Conservation (phyloP, 2,113 vertebrate species). For the Myotis davidii region DNA sequence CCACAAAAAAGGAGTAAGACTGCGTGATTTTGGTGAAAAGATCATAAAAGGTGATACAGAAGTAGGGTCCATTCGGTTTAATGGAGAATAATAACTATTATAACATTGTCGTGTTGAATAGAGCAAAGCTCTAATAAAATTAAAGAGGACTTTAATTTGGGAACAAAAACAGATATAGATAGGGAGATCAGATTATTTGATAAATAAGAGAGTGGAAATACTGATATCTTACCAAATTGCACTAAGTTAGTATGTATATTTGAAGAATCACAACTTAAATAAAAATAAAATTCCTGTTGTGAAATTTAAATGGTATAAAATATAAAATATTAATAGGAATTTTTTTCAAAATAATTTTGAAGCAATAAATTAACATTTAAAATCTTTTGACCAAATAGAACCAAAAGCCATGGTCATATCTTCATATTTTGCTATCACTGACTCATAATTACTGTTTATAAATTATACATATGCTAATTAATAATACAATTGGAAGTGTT, state of each 20-base stretch:
- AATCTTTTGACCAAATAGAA: not conserved
- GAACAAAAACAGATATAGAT: not conserved
- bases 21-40: too few relatives aligned
- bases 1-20: not conserved
- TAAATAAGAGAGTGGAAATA: not conserved
- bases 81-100: not conserved
- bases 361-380: not conserved
- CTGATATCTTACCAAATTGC: not conserved
- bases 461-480: not conserved
- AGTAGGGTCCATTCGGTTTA: not conserved
- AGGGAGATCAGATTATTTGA: not conserved
- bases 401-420: not conserved
- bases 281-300: not conserved
- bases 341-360: not conserved
- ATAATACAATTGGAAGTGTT: not conserved
- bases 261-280: not conserved
- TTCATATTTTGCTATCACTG: not conserved
- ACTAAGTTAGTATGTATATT: not conserved
- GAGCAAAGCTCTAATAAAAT: not conserved
- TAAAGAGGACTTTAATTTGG: not conserved
- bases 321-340: not conserved
- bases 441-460: not conserved
- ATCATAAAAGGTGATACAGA: not conserved
- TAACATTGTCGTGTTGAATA: not conserved
- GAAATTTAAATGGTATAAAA: not conserved